These are phyloP conservation scores for Sylvilagus bachmani DNA, from an alignment of 2,113 vertebrate species.

Conservation along the genomic window DNA sequence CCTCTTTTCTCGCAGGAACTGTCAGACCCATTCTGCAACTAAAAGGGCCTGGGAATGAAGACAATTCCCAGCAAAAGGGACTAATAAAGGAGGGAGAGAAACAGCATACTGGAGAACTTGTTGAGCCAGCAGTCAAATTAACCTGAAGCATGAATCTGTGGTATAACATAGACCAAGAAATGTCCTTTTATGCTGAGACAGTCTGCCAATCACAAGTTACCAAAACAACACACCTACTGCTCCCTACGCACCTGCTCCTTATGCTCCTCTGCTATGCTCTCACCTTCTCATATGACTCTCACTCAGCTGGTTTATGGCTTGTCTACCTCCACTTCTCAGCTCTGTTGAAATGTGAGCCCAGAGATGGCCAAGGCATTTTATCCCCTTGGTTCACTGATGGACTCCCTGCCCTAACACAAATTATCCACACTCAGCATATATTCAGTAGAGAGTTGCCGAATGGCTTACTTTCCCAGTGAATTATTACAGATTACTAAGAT, in stretches of 20 bases:
- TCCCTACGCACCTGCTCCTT: not conserved
- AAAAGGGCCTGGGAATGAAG: not conserved
- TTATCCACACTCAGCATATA: not conserved
- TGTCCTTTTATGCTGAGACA: not conserved
- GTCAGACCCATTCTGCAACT: not conserved
- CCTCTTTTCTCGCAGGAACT: not conserved
- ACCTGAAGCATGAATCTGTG: not conserved
- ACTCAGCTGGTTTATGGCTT: not conserved
- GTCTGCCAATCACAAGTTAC: not conserved
- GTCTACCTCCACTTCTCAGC: not conserved
- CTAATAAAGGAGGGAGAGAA: not conserved
- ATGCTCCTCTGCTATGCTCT: not conserved
- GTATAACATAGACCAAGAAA: not conserved
- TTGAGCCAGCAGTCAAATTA: not conserved
- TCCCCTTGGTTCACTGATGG: not conserved
- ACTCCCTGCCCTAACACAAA: not conserved
- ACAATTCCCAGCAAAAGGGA: not conserved
- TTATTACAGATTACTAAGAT: not conserved
- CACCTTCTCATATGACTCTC: not conserved
- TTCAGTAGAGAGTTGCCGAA: not conserved
- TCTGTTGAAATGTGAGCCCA: not conserved
- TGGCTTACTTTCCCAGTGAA: not conserved
- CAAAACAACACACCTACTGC: too few relatives aligned
- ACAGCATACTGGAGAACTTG: not conserved
- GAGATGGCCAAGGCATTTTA: not conserved